phyloP scores from a whole-genome alignment of 2,797 vertebrate genomes.

The Lindbergichthys nudifrons region DNA sequence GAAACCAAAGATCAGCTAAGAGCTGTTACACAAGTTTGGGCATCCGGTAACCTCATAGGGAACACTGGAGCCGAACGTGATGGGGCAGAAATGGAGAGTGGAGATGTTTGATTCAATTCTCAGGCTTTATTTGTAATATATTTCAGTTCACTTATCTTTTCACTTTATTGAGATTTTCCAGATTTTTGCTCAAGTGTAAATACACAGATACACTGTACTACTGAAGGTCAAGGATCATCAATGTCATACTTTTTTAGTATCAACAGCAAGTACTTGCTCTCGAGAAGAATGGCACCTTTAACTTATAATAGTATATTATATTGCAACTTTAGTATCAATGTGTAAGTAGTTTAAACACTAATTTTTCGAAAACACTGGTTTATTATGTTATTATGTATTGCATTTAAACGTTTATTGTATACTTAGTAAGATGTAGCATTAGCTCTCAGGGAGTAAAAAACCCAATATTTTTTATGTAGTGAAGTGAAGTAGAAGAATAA shows the following conservation, averaged over 20 bases:
- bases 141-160: not conserved
- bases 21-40: slow-evolving; percentile 45
- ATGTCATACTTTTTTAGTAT: too few relatives aligned
- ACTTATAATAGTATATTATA: not conserved
- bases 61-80: slow-evolving; percentile 51
- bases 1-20: slow-evolving; percentile 67
- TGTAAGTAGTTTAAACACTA: not conserved
- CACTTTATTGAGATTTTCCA: not conserved
- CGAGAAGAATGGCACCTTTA: too few relatives aligned
- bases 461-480: not conserved
- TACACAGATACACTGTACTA: too few relatives aligned
- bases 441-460: not conserved
- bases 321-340: not conserved
- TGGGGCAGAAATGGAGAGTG: slow-evolving; percentile 44
- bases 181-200: too few relatives aligned
- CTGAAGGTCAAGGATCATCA: too few relatives aligned
- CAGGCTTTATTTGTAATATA: not conserved
- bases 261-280: not conserved
- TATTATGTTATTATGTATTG: not conserved
- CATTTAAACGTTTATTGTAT: not conserved
- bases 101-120: slow-evolving; percentile 30
- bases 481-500: too few relatives aligned
- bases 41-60: slow-evolving; percentile 31
- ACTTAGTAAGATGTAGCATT: not conserved
- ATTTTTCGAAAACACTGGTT: not conserved